Evolutionary conservation across 2,888 invertebrate species (phyloP), one percentile per base, ranked within the genome.

Genomic region (Drosophila neotestacea): DNA sequence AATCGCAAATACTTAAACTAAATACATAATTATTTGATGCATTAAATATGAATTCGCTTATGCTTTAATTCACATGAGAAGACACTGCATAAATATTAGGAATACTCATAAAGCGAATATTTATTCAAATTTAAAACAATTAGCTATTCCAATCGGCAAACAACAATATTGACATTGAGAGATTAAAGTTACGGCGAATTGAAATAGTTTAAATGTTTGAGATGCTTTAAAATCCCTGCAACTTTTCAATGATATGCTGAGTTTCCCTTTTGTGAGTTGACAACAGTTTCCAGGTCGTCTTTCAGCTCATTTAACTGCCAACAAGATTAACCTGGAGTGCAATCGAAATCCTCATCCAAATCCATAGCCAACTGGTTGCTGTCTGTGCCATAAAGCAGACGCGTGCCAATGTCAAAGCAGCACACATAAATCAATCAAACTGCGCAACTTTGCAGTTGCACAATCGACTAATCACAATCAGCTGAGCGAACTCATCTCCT

Each of bases 361-460:
- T 34, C 55, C 36, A 51, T 27, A 55, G 34, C 42, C n/a, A 44
- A 44, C 55, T 44, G 44, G 4, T 13, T 59, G 38, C 13, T 61
- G 32, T 46, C 39, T 39, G 32, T 46, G 62, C 50, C 62, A 66
- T 56, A 60, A 64, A 48, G 41, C 50, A 55, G 46, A 16, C 41
- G 64, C 68, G 51, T 60, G 46, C 32, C 58, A 54, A 55, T 62
- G 51, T 55, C 61, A 68, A 48, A 59, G 63, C 65, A 48, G 42
- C 63, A 67, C 62, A 72, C 70, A 81, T 83, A 81, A 85, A 83
- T 83, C 83, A 83, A 85, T 83, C 79, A 78, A 80, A 58, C 34
- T 55, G 61, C 16, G 46, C 66, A 63, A 63, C 63, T 73, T 63
- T 62, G 51, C 63, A 69, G 54, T 47, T 48, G 51, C 58, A 71